A percentile compares a stretch with the other conserved stretches of the same genome.
phyloP scores from a whole-genome alignment of 1,140 invertebrate genomes.

The Sarcophaga bullata region DNA sequence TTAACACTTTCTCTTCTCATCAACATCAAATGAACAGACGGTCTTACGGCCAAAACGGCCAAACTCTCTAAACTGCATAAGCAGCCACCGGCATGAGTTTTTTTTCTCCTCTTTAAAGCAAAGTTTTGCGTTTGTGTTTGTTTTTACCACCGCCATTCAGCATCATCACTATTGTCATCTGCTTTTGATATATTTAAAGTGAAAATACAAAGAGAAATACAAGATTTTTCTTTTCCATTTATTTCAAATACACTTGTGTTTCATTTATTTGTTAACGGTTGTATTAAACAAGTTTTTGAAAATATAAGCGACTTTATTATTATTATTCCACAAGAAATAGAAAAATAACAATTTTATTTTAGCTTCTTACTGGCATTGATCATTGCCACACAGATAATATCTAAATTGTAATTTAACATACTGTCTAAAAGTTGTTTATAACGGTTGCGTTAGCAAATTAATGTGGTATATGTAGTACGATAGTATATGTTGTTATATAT shows the following conservation, averaged over 20 bases:
- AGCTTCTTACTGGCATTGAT: no score
- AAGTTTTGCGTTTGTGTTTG: not conserved
- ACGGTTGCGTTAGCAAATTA: no score
- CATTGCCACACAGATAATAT: no score
- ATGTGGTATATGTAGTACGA: no score
- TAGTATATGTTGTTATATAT: no score
- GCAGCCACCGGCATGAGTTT: not conserved
- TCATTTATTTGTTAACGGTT: conserved; percentile 5
- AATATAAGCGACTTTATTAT: not conserved
- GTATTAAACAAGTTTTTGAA: conserved; percentile 3
- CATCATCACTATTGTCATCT: not conserved
- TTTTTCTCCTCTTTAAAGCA: not conserved
- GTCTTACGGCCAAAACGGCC: not conserved
- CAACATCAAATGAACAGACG: not conserved
- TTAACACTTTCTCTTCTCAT: conserved; percentile 24
- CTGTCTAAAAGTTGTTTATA: no score
- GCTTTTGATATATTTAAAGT: not conserved
- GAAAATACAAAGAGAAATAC: conserved; percentile 2
- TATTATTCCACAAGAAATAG: no score
- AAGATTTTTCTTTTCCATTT: conserved; percentile 4
- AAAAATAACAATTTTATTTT: no score
- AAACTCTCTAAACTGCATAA: not conserved
- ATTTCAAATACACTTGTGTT: conserved; percentile 5
- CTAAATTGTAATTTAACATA: no score
- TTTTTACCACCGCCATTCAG: not conserved